Conservation (phyloP, 2,888 invertebrate genomes). For the Clitarchus hookeri region DNA sequence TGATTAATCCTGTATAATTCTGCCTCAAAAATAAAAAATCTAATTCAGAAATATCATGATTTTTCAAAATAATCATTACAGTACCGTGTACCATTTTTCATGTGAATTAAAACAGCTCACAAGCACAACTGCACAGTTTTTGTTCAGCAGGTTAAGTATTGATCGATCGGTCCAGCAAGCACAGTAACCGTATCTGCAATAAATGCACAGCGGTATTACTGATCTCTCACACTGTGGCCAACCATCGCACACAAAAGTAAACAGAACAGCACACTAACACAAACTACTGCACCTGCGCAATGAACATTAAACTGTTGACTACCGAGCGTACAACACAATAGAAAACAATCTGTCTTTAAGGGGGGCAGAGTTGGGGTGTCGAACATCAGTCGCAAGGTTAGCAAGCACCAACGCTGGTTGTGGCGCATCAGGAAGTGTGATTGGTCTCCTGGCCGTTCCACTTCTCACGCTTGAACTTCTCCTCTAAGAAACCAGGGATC, state of each 20-base stretch:
- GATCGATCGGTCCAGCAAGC: background rate
- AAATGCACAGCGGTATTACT: background rate
- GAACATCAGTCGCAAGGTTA: conserved; percentile 1
- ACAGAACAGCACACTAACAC: background rate
- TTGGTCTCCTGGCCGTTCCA: conserved; percentile 23
- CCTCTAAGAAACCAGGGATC: conserved; percentile 65
- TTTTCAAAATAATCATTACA: background rate
- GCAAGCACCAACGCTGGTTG: background rate
- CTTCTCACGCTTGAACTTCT: conserved; percentile 58
- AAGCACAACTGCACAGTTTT: background rate
- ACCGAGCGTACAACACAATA: background rate
- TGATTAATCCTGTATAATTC: background rate
- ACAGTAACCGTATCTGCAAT: background rate
- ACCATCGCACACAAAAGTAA: background rate
- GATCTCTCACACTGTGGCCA: background rate
- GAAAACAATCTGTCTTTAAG: background rate
- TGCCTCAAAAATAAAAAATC: background rate
- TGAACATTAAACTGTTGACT: background rate
- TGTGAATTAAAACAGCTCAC: background rate
- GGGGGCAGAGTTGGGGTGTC: background rate
- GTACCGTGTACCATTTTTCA: background rate
- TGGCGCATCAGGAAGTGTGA: conserved; percentile 32
- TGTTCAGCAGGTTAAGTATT: background rate
- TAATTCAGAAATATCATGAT: background rate
- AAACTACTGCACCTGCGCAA: background rate